Evolutionary conservation across 2,888 invertebrate genomes (phyloP), one percentile per base, ranked within the genome.

Genomic region (Cephus runcator): DNA sequence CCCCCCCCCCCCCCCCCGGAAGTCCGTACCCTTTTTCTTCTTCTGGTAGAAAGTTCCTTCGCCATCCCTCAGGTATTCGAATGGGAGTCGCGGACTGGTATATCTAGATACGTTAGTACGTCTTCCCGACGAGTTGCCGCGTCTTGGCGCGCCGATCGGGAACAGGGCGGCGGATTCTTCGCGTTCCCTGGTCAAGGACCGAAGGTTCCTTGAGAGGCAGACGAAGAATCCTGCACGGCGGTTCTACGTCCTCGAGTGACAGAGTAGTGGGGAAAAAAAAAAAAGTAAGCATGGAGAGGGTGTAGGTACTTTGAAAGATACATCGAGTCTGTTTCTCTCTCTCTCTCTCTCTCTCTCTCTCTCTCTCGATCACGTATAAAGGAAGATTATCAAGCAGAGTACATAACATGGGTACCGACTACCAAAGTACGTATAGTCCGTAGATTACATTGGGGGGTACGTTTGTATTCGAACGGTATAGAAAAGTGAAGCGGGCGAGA

Each of bases 131-230:
- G 69, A 69, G 33, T 69, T 69, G 30, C 69, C 69, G 69, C 30
- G 69, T 33, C 40, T 15, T 23, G 56, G 56, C 56, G 56, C 56
- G 69, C 69, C 69, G 71, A 34, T 33, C 31, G 71, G 71, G 81
- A 79, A 79, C 79, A 79, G 81, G 83, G 84, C 83, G 83, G 84
- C 83, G 83, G 84, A 86, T 87, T 87, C 87, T 84, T 82, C 80
- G 86, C 86, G 85, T 85, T 83, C 86, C 84, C 85, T 87, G 88
- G 87, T 87, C 88, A 87, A 87, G 86, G 85, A 86, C 86, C 87
- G 84, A 85, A 84, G 56, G 85, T 87, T 87, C 85, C 87, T 87
- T 85, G 85, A 81, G 83, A 84, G 84, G 82, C 81, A 78, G 68
- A 79, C 15, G 56, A 56, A 81, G 81, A 80, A 80, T 83, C 80